phyloP scores from a whole-genome alignment of 1,140 invertebrate genomes.

The Microplitis mediator region DNA sequence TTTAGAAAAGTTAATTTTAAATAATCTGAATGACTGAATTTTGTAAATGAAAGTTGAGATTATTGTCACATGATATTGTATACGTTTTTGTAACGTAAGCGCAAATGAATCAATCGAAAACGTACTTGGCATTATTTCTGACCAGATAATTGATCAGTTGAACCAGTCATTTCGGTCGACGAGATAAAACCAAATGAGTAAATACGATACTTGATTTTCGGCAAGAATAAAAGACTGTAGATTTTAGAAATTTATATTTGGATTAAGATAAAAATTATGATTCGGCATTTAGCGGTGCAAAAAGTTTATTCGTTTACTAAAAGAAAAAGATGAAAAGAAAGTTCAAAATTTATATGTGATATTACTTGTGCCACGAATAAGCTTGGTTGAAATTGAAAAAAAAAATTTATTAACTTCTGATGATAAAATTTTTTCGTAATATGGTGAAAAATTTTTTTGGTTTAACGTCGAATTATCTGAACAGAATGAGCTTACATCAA shows the following conservation, averaged over 20 bases:
- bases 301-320: conserved; percentile 27
- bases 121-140: conserved; percentile 32
- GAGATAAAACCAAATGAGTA: neutral
- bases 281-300: conserved; percentile 5
- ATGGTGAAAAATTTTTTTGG: conserved; percentile 19
- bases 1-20: conserved; percentile 20
- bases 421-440: conserved; percentile 2
- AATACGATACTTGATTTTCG: conserved; percentile 18
- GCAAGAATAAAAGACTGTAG: conserved; percentile 20
- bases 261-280: conserved; percentile 12
- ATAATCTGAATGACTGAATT: conserved; percentile 27
- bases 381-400: neutral
- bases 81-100: no score
- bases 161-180: conserved; percentile 17
- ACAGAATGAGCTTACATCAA: conserved; percentile 45
- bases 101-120: conserved; percentile 33
- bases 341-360: conserved; percentile 29
- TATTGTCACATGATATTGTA: neutral
- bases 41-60: conserved; percentile 7
- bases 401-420: conserved; percentile 5
- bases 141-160: conserved; percentile 35
- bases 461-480: conserved; percentile 44
- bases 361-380: conserved; percentile 32
- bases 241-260: conserved; percentile 22
- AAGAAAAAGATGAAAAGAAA: conserved; percentile 21